These are phyloP conservation scores for Crossaster papposus DNA, from an alignment of 53 echinoderm and acorn worm genomes.

Conservation along the genomic window DNA sequence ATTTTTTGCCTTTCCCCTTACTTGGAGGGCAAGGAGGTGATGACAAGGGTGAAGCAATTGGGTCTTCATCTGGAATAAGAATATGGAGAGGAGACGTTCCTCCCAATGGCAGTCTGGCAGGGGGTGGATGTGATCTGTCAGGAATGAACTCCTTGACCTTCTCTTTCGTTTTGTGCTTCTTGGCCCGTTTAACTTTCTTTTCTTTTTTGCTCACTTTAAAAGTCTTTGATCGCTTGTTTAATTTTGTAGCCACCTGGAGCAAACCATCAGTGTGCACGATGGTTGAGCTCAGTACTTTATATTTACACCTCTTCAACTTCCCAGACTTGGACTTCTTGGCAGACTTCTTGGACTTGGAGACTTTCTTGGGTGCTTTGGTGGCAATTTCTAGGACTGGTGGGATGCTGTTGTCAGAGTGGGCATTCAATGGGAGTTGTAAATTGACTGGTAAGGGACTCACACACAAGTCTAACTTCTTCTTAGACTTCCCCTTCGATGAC, in stretches of 20 bases:
- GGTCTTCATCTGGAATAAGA: constrained; percentile 59
- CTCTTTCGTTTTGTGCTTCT: constrained; percentile 54
- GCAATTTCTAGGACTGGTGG: constrained; percentile 24
- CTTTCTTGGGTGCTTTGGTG: constrained; percentile 44
- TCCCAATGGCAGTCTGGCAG: constrained; percentile 36
- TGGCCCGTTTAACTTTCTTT: constrained; percentile 32
- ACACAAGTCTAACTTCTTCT: constrained; percentile 33
- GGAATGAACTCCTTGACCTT: constrained; percentile 25
- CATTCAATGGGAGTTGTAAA: constrained; percentile 27
- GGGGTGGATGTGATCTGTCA: constrained; percentile 38
- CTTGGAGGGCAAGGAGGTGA: constrained; percentile 57
- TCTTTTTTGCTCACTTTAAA: constrained; percentile 40
- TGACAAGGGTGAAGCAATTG: constrained; percentile 51
- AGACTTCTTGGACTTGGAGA: constrained; percentile 39
- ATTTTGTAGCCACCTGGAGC: constrained; percentile 56
- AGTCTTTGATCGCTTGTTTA: constrained; percentile 33
- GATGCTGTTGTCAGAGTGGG: constrained; percentile 43
- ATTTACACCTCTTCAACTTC: constrained; percentile 30
- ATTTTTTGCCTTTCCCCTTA: constrained; percentile 65
- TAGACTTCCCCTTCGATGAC: constrained; percentile 26
- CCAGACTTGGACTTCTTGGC: constrained; percentile 46
- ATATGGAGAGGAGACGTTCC: constrained; percentile 63
- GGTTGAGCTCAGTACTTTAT: constrained; percentile 37
- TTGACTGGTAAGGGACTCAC: constrained; percentile 36
- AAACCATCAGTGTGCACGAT: constrained; percentile 48